Base-by-base conservation (phyloP, 2,888 invertebrate species). In the Eilema caniola region DNA sequence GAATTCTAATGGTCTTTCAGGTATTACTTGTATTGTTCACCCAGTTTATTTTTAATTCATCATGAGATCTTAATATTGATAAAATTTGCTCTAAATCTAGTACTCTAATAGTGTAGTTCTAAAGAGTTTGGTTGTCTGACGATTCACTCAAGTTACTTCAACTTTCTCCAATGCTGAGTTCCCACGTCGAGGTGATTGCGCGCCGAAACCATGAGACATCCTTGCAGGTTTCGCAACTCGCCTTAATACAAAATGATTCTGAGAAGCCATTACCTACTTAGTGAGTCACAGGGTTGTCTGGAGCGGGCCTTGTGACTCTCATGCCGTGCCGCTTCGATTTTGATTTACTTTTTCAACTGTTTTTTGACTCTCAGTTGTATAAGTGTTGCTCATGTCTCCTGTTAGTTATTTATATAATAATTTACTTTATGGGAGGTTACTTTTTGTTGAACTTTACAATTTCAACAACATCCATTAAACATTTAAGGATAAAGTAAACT, bases 261-360 rank as follows among this genome's bases (percentile, higher is more conserved):
- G 86, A 85, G 93, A 93, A 93, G 80, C 86, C 89, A 91, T 90
- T 92, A 89, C 78, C 69, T 89, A 87, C 79, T 66, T 84, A 92
- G 75, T 73, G 80, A 74, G 72, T 71, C 80, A 80, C 82, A 74
- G 83, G 79, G 82, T 84, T 84, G 86, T 83, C 86, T 85, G 89
- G 89, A 90, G 90, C 92, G 88, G 90, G 92, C 91, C 90, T 89
- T 86, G 76, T 70, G 76, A 73, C 67, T 75, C 62, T 70, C 74
- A 72, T 82, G 80, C 68, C 16, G 14, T n/a, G 76, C 64, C 73
- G 70, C 73, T 72, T 81, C 80, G 85, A 84, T 85, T 78, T 82
- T 83, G 80, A 83, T 80, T 82, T 82, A 81, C 72, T 71, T 73
- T 33, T 57, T 68, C 72, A 74, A 81, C 76, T 65, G 81, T 82